Conservation (phyloP, 2,888 invertebrate genomes). For the Oxyteleia sp. region DNA sequence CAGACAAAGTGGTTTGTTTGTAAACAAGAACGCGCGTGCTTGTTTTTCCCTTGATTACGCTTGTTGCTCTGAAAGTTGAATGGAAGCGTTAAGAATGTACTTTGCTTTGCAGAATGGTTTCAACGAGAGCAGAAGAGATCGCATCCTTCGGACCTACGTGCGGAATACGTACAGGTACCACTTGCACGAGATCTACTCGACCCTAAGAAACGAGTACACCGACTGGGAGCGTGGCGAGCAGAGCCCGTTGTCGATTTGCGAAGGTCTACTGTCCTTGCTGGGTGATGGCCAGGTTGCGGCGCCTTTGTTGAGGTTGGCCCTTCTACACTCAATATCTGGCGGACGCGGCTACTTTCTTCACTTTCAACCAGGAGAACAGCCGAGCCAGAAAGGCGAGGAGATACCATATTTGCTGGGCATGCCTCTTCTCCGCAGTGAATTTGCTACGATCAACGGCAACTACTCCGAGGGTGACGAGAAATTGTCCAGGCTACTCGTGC, state of each 20-base stretch:
- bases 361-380: slow-evolving; percentile 94
- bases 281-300: slow-evolving; percentile 97
- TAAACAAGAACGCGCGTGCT: no score
- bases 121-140: slow-evolving; percentile 95
- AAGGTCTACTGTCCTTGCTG: slow-evolving; percentile 93
- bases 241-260: slow-evolving; percentile 92
- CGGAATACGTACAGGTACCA: slow-evolving; percentile 98
- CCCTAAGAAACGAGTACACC: slow-evolving; percentile 97
- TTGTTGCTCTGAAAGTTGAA: no score
- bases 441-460: slow-evolving; percentile 91
- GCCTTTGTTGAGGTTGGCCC: slow-evolving; percentile 93
- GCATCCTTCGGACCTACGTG: slow-evolving; percentile 96
- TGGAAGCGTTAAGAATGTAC: no score
- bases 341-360: slow-evolving; percentile 96
- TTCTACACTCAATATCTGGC: slow-evolving; percentile 93
- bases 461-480: slow-evolving; percentile 93
- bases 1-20: no score
- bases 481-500: slow-evolving; percentile 93
- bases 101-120: no score
- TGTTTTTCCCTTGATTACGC: no score
- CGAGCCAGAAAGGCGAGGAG: slow-evolving; percentile 95
- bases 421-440: slow-evolving; percentile 91
- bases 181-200: slow-evolving; percentile 97
- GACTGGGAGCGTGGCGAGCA: slow-evolving; percentile 97
- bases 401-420: slow-evolving; percentile 94